Percentiles rank a stretch among this genome's conserved stretches.
phyloP scores from a whole-genome alignment of 1,140 invertebrate species.

The Ruditapes philippinarum region DNA sequence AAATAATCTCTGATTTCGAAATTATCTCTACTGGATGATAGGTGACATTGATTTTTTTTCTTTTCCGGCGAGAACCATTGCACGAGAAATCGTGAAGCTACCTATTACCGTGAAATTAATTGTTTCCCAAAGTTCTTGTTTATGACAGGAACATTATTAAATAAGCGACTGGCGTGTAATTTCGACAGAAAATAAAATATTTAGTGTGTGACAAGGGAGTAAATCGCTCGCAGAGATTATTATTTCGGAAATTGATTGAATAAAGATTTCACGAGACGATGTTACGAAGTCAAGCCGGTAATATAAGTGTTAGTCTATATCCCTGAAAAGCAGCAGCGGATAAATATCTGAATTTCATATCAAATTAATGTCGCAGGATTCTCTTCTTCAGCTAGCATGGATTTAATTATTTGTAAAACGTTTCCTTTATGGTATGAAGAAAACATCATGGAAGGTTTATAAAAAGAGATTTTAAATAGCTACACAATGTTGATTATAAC shows the following conservation, averaged over 20 bases:
- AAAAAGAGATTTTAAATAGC: not conserved
- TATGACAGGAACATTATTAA: slow-evolving; percentile 45
- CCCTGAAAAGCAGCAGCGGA: not conserved
- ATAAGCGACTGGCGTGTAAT: slow-evolving; percentile 58
- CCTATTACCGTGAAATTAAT: slow-evolving; percentile 52
- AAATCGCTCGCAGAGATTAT: slow-evolving; percentile 30
- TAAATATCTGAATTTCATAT: not conserved
- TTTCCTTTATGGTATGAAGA: not conserved
- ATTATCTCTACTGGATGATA: not conserved
- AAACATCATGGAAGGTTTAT: not conserved
- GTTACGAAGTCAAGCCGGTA: not conserved
- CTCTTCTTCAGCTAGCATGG: not conserved
- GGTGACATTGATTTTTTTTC: slow-evolving; percentile 4
- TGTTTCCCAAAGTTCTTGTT: slow-evolving; percentile 43
- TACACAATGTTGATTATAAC: not conserved
- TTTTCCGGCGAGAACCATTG: not conserved
- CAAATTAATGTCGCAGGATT: not conserved
- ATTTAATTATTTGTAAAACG: not conserved
- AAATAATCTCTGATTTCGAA: not conserved
- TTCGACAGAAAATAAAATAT: slow-evolving; percentile 54
- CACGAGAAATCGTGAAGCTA: not conserved
- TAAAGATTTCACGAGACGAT: not conserved
- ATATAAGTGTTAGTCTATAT: too few relatives aligned
- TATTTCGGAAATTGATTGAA: slow-evolving; percentile 50
- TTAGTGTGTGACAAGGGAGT: slow-evolving; percentile 53